Base-by-base conservation (phyloP, 2,888 invertebrate species). In the Belgica antarctica region DNA sequence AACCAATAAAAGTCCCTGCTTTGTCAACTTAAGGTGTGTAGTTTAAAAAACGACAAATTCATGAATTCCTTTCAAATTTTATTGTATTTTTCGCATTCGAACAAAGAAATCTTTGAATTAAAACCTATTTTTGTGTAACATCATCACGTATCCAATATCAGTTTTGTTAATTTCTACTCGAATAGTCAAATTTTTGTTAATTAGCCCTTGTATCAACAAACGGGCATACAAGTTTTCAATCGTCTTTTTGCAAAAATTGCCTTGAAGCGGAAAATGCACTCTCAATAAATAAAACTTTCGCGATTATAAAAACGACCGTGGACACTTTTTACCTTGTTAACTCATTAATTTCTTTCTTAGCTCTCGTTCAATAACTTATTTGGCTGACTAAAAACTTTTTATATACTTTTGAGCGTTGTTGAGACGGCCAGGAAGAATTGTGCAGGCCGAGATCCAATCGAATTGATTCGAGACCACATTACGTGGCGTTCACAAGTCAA, bases 261-360 rank as follows among this genome's bases (percentile, higher is more conserved):
- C 15, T 41, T 15, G 3, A 2, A 41, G 10, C 15, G 41, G 15
- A 41, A 41, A 41, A 41, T n/a, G n/a, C 10, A 31, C 31, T 4
- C 10, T 31, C 10, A 10, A 7, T 31, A 31, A 31, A 7, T n/a
- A 41, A 41, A 41, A 15, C 15, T n/a, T 41, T 15, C 41, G 41
- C n/a, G n/a, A 41, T 41, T 41, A 15, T 41, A 41, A 41, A n/a
- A 41, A 41, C 41, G 41, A 41, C 15, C 10, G 3, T 41, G 41
- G 41, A 41, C 41, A 41, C 15, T 41, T n/a, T 41, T 41, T n/a
- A n/a, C 2, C n/a, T n/a, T 41, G 41, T 41, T 41, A 41, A 41
- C 41, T 41, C n/a, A n/a, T n/a, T 41, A 31, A 31, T 31, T 10
- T 41, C 3, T 41, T 41, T 41, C 41, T 41, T n/a, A 41, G 41